phyloP scores from a whole-genome alignment of 2,797 vertebrate species.

The Sebastes miniatus region DNA sequence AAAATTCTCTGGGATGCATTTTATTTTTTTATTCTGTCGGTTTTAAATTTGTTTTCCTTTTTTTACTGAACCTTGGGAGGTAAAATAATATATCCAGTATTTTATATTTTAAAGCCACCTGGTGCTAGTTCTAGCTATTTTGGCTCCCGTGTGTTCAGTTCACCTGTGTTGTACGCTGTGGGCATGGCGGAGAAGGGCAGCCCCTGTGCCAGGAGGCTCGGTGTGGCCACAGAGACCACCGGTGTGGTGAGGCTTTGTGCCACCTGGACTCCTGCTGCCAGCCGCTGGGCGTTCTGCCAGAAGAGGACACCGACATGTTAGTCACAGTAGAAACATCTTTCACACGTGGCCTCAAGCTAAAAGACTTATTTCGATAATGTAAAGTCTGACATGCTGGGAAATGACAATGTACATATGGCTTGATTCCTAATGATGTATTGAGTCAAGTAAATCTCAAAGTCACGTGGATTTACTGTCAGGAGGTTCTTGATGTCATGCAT shows the following conservation, averaged over 20 bases:
- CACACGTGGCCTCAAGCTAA: background rate
- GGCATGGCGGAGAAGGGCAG: slow-evolving; percentile 96
- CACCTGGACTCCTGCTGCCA: slow-evolving; percentile 89
- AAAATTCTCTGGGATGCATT: background rate
- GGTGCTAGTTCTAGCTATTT: background rate
- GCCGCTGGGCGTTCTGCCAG: slow-evolving; percentile 90
- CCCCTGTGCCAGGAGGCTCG: slow-evolving; percentile 90
- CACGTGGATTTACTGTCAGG: slow-evolving; percentile 56
- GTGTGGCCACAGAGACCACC: slow-evolving; percentile 95
- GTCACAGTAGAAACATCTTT: background rate
- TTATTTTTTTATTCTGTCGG: background rate
- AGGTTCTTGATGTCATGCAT: slow-evolving; percentile 57
- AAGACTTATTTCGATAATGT: background rate
- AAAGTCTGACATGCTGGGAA: slow-evolving; percentile 62
- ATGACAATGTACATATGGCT: slow-evolving; percentile 59
- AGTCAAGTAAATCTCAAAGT: slow-evolving; percentile 55
- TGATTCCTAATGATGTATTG: slow-evolving; percentile 37
- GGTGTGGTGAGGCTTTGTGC: slow-evolving; percentile 95
- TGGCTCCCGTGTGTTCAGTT: slow-evolving; percentile 3
- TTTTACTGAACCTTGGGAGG: background rate
- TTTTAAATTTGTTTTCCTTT: background rate
- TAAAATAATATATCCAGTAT: background rate
- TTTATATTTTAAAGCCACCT: too few species aligned
- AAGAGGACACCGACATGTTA: slow-evolving; percentile 52
- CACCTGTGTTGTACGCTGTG: slow-evolving; percentile 97